phyloP scores from a whole-genome alignment of 30 jellyfish, hydroid and myxozoan species.

The Sanderia malayensis region DNA sequence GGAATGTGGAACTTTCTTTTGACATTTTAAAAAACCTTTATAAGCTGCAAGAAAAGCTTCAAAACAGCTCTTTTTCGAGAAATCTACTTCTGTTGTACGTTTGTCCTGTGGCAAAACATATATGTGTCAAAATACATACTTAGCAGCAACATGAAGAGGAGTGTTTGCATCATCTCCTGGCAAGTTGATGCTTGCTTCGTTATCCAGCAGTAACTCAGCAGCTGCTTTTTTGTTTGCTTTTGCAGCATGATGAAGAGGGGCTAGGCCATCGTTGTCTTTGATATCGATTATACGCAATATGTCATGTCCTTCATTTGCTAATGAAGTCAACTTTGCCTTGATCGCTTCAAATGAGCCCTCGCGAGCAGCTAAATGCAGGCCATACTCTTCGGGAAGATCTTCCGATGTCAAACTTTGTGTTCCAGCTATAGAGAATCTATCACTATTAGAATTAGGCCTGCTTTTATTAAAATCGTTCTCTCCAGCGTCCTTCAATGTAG shows the following conservation, averaged over 20 bases:
- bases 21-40: too few species aligned
- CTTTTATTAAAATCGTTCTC: too few species aligned
- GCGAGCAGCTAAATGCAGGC: slow-evolving; percentile 88
- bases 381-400: slow-evolving; percentile 25
- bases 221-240: slow-evolving; percentile 61
- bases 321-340: slow-evolving; percentile 25
- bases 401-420: slow-evolving; percentile 20
- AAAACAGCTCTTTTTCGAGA: too few species aligned
- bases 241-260: slow-evolving; percentile 93
- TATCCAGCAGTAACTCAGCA: slow-evolving; percentile 43
- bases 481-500: not conserved
- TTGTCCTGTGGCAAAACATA: not conserved
- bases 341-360: slow-evolving; percentile 72
- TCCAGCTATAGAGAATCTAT: not conserved
- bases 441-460: too few species aligned
- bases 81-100: too few species aligned
- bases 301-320: slow-evolving; percentile 46
- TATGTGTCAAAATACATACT: slow-evolving; percentile 38
- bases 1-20: too few species aligned
- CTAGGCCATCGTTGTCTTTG: slow-evolving; percentile 60
- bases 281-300: slow-evolving; percentile 46
- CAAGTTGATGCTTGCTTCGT: slow-evolving; percentile 64
- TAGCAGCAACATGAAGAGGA: slow-evolving; percentile 90
- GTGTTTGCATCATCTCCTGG: slow-evolving; percentile 74
- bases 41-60: too few species aligned